phyloP scores from a whole-genome alignment of 2,888 invertebrate genomes.

The Ophioninae sp. region DNA sequence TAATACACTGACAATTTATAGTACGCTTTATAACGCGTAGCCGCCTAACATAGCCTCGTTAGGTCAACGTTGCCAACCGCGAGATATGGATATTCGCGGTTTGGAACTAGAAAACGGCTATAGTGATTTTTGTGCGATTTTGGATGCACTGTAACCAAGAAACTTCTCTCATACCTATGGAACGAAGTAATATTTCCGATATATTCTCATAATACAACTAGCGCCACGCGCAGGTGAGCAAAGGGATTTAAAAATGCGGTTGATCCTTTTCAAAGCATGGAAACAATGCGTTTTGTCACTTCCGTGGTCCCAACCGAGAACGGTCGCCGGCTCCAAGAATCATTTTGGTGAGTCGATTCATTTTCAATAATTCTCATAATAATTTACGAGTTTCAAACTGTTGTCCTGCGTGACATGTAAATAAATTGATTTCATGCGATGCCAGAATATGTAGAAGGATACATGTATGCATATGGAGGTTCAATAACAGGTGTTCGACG shows the following conservation, averaged over 20 bases:
- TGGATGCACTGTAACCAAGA: not conserved
- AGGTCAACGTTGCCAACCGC: conserved; percentile 15
- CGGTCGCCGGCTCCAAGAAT: not conserved
- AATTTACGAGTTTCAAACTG: not conserved
- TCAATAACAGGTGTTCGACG: conserved; percentile 9
- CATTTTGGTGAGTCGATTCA: not conserved
- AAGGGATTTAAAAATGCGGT: too few relatives aligned
- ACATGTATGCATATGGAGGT: not conserved
- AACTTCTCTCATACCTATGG: too few relatives aligned
- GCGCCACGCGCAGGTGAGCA: too few relatives aligned
- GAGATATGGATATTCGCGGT: not conserved
- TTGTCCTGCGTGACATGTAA: not conserved
- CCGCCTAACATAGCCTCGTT: conserved; percentile 53
- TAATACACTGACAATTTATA: conserved; percentile 53
- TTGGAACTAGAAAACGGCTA: conserved; percentile 9
- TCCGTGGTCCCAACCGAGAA: not conserved
- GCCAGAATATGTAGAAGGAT: not conserved
- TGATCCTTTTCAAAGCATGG: too few relatives aligned
- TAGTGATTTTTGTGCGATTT: not conserved
- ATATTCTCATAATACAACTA: too few relatives aligned
- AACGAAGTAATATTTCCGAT: too few relatives aligned
- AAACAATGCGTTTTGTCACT: too few relatives aligned
- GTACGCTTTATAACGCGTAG: conserved; percentile 58
- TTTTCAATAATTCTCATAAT: not conserved
- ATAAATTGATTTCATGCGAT: not conserved